Conservation (phyloP, 1,140 invertebrate genomes). For the Drepana arcuata region DNA sequence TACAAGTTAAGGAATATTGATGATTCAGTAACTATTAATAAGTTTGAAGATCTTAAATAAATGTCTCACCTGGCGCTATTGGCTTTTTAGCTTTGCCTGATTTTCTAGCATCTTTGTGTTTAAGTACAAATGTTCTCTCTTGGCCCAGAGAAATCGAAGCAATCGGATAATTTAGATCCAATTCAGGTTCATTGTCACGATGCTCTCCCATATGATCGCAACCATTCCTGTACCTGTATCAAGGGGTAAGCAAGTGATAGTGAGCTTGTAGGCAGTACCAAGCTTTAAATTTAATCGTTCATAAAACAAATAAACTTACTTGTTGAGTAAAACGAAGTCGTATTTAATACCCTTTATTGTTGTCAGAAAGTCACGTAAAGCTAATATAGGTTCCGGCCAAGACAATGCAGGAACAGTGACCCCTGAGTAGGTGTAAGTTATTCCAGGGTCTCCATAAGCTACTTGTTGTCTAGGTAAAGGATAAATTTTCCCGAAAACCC, state of each 20-base stretch:
- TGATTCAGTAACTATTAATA: constrained; percentile 64
- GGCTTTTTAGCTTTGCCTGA: constrained; percentile 48
- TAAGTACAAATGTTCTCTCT: constrained; percentile 77
- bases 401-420: constrained; percentile 74
- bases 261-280: no score
- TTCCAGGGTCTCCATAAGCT: constrained; percentile 76
- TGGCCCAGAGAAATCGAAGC: constrained; percentile 81
- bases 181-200: constrained; percentile 79
- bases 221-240: constrained; percentile 80
- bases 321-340: constrained; percentile 82
- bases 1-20: constrained; percentile 78
- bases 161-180: constrained; percentile 75
- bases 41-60: constrained; percentile 69
- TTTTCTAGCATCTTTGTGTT: constrained; percentile 74
- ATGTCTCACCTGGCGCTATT: constrained; percentile 50
- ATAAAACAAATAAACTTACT: constrained; percentile 60
- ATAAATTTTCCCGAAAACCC: constrained; percentile 79
- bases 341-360: constrained; percentile 72
- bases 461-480: constrained; percentile 79
- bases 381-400: constrained; percentile 73
- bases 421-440: constrained; percentile 79
- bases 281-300: no score
- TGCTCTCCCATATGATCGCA: constrained; percentile 82
- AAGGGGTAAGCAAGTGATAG: no score
- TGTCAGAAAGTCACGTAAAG: constrained; percentile 71